Percentiles rank a stretch among this genome's conserved stretches.
Conservation (phyloP, 1,140 invertebrate genomes). For the Vollenhovia emeryi region DNA sequence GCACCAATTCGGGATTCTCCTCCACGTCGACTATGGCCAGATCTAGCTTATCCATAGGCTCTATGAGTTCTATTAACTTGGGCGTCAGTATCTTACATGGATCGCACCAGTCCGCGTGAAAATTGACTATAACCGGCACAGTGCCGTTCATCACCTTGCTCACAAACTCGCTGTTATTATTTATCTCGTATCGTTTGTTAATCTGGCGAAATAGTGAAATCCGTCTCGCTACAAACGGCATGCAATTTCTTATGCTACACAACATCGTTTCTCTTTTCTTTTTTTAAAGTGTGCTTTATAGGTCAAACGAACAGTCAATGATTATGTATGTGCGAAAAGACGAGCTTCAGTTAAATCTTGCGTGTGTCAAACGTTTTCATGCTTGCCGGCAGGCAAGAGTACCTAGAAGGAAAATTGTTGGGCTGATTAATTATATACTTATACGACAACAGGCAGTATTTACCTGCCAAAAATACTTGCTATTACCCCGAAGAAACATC, state of each 20-base stretch:
- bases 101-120: slow-evolving; percentile 97
- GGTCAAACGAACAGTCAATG: not conserved
- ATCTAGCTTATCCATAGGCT: slow-evolving; percentile 91
- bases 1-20: slow-evolving; percentile 92
- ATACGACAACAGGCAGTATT: too few species aligned
- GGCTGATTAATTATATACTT: not conserved
- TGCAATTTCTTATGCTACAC: slow-evolving; percentile 73
- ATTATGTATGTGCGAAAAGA: not conserved
- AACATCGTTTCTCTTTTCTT: slow-evolving; percentile 70
- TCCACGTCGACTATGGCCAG: slow-evolving; percentile 97
- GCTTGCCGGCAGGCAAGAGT: not conserved
- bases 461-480: not conserved
- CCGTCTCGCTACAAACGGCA: slow-evolving; percentile 63
- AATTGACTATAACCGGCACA: slow-evolving; percentile 94
- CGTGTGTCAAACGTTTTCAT: not conserved
- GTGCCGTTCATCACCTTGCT: slow-evolving; percentile 92
- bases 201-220: slow-evolving; percentile 76
- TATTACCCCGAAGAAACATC: not conserved
- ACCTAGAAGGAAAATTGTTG: slow-evolving; percentile 25
- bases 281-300: not conserved
- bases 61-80: slow-evolving; percentile 93
- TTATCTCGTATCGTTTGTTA: slow-evolving; percentile 86
- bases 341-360: not conserved
- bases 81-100: slow-evolving; percentile 98
- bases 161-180: slow-evolving; percentile 87